Evolutionary conservation across 2,888 invertebrate species (phyloP).

Genomic region (Thymelicus acteon): DNA sequence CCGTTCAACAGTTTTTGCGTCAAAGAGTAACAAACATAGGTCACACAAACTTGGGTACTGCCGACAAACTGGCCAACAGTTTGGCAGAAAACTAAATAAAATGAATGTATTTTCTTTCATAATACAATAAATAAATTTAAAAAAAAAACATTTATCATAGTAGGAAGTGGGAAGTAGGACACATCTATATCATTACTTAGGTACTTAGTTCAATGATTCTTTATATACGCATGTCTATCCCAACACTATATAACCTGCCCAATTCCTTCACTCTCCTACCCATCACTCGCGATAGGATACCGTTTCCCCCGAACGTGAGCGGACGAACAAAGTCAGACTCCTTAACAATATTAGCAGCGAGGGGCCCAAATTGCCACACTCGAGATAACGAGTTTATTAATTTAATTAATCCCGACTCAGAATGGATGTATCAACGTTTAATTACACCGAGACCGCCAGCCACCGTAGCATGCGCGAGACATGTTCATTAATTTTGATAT

Average conservation of each 20-base stretch:
- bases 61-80: no score
- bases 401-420: constrained; percentile 60
- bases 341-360: constrained; percentile 50
- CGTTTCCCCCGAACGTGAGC: constrained; percentile 7
- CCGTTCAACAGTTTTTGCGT: no score
- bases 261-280: not conserved
- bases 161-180: no score
- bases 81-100: no score
- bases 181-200: not conserved
- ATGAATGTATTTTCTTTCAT: no score
- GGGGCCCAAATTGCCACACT: constrained; percentile 60
- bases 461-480: constrained; percentile 35
- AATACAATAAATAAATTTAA: no score
- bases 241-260: no score
- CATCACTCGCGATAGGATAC: not conserved
- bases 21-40: no score
- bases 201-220: not conserved
- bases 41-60: no score
- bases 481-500: constrained; percentile 38
- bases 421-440: constrained; percentile 52
- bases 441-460: constrained; percentile 47
- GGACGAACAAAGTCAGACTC: constrained; percentile 19
- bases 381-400: constrained; percentile 69
- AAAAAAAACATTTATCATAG: no score
- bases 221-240: no score